phyloP scores from a whole-genome alignment of 2,797 vertebrate genomes.

The Pseudochaenichthys georgianus region DNA sequence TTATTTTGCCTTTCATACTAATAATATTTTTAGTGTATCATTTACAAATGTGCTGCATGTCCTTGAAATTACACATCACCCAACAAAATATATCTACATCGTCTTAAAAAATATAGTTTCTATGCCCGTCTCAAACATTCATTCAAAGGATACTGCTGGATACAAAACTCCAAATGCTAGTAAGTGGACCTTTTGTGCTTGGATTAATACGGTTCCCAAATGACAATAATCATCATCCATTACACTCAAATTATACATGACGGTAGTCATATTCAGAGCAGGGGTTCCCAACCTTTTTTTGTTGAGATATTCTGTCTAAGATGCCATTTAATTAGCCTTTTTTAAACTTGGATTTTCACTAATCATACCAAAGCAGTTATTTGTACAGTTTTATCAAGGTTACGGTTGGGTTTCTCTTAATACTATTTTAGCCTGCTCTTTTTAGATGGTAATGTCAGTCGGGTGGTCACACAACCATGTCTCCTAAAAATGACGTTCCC shows the following conservation, averaged over 20 bases:
- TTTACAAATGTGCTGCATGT: conserved; percentile 18
- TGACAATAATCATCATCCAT: conserved; percentile 22
- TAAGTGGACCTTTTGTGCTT: conserved; percentile 13
- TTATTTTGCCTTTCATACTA: conserved; percentile 3
- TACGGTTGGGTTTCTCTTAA: background rate
- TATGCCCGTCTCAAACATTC: conserved; percentile 13
- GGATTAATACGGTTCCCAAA: conserved; percentile 1
- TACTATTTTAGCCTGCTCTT: too few relatives aligned
- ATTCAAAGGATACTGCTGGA: conserved; percentile 7
- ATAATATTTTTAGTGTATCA: conserved; percentile 5
- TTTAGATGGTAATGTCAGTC: background rate
- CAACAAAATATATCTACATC: background rate
- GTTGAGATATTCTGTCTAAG: background rate
- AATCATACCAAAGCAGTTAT: too few relatives aligned
- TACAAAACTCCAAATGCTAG: background rate
- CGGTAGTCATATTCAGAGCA: conserved; percentile 16
- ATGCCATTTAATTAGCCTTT: background rate
- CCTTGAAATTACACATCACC: conserved; percentile 15
- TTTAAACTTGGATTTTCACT: background rate
- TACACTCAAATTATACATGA: conserved; percentile 13
- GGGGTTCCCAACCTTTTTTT: background rate
- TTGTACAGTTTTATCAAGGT: background rate
- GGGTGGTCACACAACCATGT: background rate
- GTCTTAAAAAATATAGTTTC: conserved; percentile 5
- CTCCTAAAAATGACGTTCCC: too few relatives aligned